These are phyloP conservation scores for Sporophila hypoxantha DNA, from an alignment of 2,113 vertebrate species.

Conservation along the genomic window DNA sequence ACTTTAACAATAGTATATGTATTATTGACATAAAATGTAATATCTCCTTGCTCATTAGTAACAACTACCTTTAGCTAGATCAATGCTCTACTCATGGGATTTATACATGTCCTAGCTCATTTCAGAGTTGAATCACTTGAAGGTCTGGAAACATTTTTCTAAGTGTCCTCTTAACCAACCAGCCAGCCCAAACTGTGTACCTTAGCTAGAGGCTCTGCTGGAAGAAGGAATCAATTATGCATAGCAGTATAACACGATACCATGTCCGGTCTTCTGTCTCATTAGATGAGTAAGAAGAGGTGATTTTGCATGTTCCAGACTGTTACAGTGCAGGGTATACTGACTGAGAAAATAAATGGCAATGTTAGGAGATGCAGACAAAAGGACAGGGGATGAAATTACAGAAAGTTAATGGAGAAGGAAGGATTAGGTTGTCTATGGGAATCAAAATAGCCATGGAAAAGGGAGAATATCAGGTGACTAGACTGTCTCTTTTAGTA, in stretches of 20 bases:
- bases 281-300: conserved; percentile 6
- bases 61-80: background rate
- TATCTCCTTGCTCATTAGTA: background rate
- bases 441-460: background rate
- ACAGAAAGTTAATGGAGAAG: background rate
- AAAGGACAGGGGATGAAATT: conserved; percentile 26
- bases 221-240: conserved; percentile 7
- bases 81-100: background rate
- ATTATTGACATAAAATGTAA: background rate
- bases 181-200: background rate
- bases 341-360: background rate
- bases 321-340: background rate
- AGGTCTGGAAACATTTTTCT: background rate
- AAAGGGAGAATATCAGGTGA: background rate
- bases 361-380: background rate
- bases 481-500: background rate
- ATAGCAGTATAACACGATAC: background rate
- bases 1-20: background rate
- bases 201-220: background rate
- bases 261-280: background rate
- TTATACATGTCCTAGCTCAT: background rate
- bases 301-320: background rate
- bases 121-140: background rate
- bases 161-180: background rate
- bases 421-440: background rate